These are phyloP conservation scores for Uria lomvia DNA, from an alignment of 2,113 vertebrate species.

Conservation along the genomic window DNA sequence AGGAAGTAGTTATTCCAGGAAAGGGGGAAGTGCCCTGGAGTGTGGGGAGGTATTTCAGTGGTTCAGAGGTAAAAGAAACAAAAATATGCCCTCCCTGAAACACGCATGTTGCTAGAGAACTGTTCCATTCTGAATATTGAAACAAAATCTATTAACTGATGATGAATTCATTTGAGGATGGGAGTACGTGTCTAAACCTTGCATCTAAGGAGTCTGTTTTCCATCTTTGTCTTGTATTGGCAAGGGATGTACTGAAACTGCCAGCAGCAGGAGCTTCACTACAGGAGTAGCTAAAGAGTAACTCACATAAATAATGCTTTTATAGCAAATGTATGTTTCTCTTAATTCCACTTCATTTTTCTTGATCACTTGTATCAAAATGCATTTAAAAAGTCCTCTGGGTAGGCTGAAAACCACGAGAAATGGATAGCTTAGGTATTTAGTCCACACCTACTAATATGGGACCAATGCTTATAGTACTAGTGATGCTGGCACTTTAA, in stretches of 20 bases:
- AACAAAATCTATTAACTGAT: not conserved
- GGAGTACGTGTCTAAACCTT: not conserved
- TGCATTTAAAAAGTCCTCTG: not conserved
- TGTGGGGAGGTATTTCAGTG: not conserved
- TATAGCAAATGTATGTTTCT: not conserved
- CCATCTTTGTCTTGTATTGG: not conserved
- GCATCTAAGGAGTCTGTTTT: not conserved
- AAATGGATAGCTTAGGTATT: not conserved
- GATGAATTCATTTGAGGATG: not conserved
- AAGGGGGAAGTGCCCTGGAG: conserved; percentile 36
- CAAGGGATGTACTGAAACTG: not conserved
- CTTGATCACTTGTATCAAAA: not conserved
- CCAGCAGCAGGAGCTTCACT: conserved; percentile 29
- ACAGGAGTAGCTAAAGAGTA: conserved; percentile 1
- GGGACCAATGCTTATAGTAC: conserved; percentile 53
- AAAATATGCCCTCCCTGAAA: not conserved
- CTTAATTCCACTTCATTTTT: not conserved
- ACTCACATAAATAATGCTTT: not conserved
- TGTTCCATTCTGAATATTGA: not conserved
- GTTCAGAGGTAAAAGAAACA: not conserved
- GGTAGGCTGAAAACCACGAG: not conserved
- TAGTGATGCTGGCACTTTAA: conserved; percentile 47
- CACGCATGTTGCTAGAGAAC: not conserved
- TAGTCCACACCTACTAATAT: not conserved
- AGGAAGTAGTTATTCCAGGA: not conserved